Percentiles rank a stretch among this genome's conserved stretches.
Evolutionary conservation across 2,888 invertebrate species (phyloP).

Genomic region (Watsonalla cultraria): DNA sequence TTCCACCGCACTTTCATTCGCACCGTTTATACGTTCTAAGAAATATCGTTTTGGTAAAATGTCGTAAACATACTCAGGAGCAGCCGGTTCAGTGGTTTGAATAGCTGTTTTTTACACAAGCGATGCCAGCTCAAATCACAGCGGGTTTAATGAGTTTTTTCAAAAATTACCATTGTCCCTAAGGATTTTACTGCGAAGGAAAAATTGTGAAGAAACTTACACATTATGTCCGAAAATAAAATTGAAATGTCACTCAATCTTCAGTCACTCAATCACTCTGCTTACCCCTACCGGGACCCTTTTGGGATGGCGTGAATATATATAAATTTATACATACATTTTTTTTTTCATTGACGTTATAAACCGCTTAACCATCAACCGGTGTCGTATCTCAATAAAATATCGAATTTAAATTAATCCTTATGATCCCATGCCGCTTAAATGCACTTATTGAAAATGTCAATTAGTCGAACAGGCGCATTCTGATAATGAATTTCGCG

Average conservation of each 20-base stretch:
- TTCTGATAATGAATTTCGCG: constrained; percentile 42
- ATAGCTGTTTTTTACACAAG: too few species aligned
- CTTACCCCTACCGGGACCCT: too few species aligned
- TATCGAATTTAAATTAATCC: constrained; percentile 51
- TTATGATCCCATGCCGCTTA: constrained; percentile 31
- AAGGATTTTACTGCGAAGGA: too few species aligned
- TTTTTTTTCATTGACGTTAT: too few species aligned
- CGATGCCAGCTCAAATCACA: background rate
- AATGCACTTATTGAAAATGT: constrained; percentile 4
- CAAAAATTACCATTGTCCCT: too few species aligned
- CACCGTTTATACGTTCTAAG: background rate
- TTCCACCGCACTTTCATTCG: background rate
- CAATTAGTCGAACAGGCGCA: constrained; percentile 3
- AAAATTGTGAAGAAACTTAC: too few species aligned
- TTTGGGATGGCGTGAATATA: too few species aligned
- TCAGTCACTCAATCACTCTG: too few species aligned
- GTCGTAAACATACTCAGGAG: background rate
- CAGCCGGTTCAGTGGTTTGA: background rate
- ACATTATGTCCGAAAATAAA: too few species aligned
- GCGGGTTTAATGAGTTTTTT: too few species aligned
- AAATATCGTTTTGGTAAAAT: background rate
- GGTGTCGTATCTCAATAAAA: constrained; percentile 31
- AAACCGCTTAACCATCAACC: constrained; percentile 7
- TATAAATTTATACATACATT: too few species aligned
- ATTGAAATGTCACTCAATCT: too few species aligned